Evolutionary conservation across 30 jellyfish, hydroid and myxozoan species (phyloP).

Genomic region (Hydractinia echinata): DNA sequence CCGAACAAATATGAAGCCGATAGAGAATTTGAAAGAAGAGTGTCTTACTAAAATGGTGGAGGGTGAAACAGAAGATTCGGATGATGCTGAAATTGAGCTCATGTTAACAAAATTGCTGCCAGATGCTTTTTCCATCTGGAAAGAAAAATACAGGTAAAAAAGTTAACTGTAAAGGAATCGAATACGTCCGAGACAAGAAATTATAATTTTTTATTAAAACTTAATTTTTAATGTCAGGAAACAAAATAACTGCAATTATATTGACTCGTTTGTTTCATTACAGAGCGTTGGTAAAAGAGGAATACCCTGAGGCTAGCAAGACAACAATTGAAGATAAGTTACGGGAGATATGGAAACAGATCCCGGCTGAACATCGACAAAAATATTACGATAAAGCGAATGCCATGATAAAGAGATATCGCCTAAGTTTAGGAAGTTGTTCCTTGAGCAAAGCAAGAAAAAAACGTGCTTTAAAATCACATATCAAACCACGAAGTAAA

Average conservation of each 20-base stretch:
- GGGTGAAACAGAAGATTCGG: too few relatives aligned
- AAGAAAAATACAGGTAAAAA: background rate
- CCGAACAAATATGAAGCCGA: too few relatives aligned
- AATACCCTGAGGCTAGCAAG: constrained; percentile 9
- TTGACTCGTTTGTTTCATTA: background rate
- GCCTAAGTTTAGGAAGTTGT: background rate
- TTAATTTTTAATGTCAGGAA: background rate
- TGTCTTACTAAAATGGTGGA: too few relatives aligned
- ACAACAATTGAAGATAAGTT: constrained; percentile 2
- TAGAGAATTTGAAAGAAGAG: too few relatives aligned
- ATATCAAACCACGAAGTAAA: too few relatives aligned
- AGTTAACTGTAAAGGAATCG: background rate
- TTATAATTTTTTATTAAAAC: too few relatives aligned
- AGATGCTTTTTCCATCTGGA: constrained; percentile 10
- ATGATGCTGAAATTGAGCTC: too few relatives aligned
- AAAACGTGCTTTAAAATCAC: too few relatives aligned
- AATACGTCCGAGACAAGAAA: background rate
- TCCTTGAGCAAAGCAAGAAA: background rate
- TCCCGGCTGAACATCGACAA: constrained; percentile 4
- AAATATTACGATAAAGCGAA: constrained; percentile 9
- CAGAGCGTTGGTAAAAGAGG: background rate
- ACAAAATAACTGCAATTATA: too few relatives aligned
- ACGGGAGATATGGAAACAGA: background rate
- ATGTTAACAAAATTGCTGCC: background rate
- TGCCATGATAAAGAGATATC: background rate